Percentiles rank a stretch among this genome's conserved stretches.
These are phyloP conservation scores for Cotesia congregata DNA, from an alignment of 2,888 invertebrate species.

Conservation along the genomic window DNA sequence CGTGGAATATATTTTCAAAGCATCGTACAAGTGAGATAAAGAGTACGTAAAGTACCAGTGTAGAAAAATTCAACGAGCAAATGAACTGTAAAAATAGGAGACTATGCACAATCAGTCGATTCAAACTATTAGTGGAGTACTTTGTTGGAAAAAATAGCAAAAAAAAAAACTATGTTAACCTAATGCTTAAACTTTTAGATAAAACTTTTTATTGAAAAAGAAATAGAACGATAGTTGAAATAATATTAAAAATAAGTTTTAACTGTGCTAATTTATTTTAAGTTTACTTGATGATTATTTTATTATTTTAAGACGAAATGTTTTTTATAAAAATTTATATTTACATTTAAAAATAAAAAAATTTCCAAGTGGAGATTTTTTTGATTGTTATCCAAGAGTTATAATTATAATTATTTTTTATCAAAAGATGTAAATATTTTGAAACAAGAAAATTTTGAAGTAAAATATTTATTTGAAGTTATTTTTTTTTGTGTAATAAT, in stretches of 20 bases:
- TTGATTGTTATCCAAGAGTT: too few relatives aligned
- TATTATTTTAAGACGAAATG: too few relatives aligned
- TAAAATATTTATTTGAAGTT: neutral
- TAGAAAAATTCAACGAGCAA: slow-evolving; percentile 17
- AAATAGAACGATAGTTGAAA: neutral
- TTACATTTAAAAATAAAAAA: too few relatives aligned
- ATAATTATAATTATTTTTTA: too few relatives aligned
- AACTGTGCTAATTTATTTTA: neutral
- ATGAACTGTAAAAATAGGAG: slow-evolving; percentile 23
- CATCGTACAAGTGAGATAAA: slow-evolving; percentile 28
- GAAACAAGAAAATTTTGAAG: too few relatives aligned
- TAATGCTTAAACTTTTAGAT: neutral
- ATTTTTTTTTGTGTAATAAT: neutral
- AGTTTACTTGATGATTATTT: too few relatives aligned
- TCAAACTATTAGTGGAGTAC: neutral
- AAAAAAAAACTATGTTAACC: neutral
- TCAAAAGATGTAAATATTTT: too few relatives aligned
- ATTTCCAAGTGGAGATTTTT: too few relatives aligned
- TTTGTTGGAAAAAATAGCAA: neutral
- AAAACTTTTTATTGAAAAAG: neutral
- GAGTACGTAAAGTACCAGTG: slow-evolving; percentile 22
- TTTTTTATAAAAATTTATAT: too few relatives aligned
- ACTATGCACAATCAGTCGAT: neutral
- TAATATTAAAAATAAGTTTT: neutral
- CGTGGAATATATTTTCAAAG: slow-evolving; percentile 59